Evolutionary conservation across 2,113 vertebrate species (phyloP), one percentile per base, ranked within the genome.

Genomic region (Epinephelus lanceolatus): DNA sequence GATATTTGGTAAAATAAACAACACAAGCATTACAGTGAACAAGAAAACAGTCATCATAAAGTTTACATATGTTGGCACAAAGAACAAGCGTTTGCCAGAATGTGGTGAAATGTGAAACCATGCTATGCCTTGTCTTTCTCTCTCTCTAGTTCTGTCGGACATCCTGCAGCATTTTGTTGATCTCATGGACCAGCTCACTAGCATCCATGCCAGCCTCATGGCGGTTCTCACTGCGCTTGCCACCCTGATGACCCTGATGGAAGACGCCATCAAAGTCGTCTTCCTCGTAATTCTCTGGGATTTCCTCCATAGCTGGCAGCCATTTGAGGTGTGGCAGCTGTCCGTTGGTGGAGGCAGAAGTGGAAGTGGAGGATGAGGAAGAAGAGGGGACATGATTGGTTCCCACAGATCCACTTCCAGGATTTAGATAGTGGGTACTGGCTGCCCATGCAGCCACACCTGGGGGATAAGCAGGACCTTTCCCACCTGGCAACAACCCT

Each of bases 301-400:
- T 99, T 88, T 99, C 98, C 91, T 99, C 98, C 98, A 99, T 99
- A 80, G 98, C 98, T 0, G 98, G 98, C 85, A 99, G 95, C 98
- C 98, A 99, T 57, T 99, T 99, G 1, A 97, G 96, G 9, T 97
- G 96, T 3, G 94, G 87, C 0, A 97, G 96, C 91, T 98, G 98
- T 0, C 91, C 95, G 0, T 96, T 93, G 1, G 95, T 55, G 21
- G 90, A 66, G 47, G 67, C 19, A 33, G 89, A 23, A 4, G 76
- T 59, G 8, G 89, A 59, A 30, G 83, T 57, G 14, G 92, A 66
- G 10, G 88, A 66, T 4, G 92, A 53, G 11, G 87, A 30, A 4
- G 83, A 37, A 1, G 91, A 55, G 40, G 92, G 56, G 25, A 89
- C 75, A 1, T 92, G 87, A 80, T 78, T 93, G 78, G 55, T 68